phyloP scores from a whole-genome alignment of 2,113 vertebrate species.

The Forbesichthys papilliferus region DNA sequence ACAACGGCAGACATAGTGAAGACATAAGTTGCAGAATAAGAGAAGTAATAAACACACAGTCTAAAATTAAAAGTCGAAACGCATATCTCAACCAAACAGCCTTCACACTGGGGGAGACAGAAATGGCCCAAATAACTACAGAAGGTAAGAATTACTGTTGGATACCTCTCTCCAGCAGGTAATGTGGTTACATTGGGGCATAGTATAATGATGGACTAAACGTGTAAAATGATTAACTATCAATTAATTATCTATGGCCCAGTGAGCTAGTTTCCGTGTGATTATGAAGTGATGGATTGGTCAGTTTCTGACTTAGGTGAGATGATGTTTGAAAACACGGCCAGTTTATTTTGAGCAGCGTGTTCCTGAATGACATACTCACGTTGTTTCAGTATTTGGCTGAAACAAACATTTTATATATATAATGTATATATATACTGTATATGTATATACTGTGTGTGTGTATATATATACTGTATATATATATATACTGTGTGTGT shows the following conservation, averaged over 20 bases:
- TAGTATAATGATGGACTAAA: not conserved
- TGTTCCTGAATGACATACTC: not conserved
- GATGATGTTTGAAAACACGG: too few relatives aligned
- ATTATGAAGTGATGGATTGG: too few relatives aligned
- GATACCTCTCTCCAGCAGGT: not conserved
- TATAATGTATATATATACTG: not conserved
- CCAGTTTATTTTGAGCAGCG: not conserved
- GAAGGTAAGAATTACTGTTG: slow-evolving; percentile 71
- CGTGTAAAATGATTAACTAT: slow-evolving; percentile 10
- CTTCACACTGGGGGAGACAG: slow-evolving; percentile 14
- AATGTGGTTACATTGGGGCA: not conserved
- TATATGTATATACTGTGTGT: not conserved
- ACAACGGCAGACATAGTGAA: too few relatives aligned
- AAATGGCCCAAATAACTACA: slow-evolving; percentile 58
- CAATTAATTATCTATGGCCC: slow-evolving; percentile 5
- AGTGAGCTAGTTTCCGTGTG: not conserved
- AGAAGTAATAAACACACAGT: too few relatives aligned
- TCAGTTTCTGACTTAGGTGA: too few relatives aligned
- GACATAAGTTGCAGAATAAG: too few relatives aligned
- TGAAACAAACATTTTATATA: not conserved
- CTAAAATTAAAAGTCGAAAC: not conserved
- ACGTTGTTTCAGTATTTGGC: not conserved
- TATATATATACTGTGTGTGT: too few relatives aligned
- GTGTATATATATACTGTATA: too few relatives aligned
- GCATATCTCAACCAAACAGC: not conserved